These are phyloP conservation scores for Balaeniceps rex DNA, from an alignment of 2,113 vertebrate genomes.

Conservation along the genomic window DNA sequence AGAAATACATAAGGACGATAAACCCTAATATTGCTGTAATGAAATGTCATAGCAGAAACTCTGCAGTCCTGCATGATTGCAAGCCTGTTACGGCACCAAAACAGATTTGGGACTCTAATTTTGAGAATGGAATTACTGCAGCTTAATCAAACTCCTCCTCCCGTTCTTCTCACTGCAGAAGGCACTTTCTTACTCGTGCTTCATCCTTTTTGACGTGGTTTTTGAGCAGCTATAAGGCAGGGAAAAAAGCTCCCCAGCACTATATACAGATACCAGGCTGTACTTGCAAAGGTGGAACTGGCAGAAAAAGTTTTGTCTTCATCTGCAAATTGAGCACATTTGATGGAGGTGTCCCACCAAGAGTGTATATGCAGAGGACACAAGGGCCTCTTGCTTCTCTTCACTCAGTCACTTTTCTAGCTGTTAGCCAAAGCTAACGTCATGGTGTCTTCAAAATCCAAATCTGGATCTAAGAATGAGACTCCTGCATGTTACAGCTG, in stretches of 20 bases:
- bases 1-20: not conserved
- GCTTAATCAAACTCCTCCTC: not conserved
- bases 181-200: not conserved
- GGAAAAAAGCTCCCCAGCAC: not conserved
- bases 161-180: not conserved
- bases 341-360: not conserved
- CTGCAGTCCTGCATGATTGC: too few relatives aligned
- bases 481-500: accelerated
- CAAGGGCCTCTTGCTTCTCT: not conserved
- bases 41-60: not conserved
- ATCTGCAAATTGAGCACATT: not conserved
- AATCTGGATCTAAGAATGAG: not conserved
- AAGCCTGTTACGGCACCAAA: accelerated
- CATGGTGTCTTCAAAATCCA: not conserved
- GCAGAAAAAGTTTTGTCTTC: not conserved
- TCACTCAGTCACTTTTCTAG: not conserved
- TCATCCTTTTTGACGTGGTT: not conserved
- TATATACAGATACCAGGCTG: not conserved
- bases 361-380: not conserved
- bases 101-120: not conserved
- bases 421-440: accelerated
- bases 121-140: not conserved
- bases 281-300: not conserved
- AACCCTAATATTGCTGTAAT: not conserved
- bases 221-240: not conserved